phyloP scores from a whole-genome alignment of 2,113 vertebrate species.

The Pagrus major region DNA sequence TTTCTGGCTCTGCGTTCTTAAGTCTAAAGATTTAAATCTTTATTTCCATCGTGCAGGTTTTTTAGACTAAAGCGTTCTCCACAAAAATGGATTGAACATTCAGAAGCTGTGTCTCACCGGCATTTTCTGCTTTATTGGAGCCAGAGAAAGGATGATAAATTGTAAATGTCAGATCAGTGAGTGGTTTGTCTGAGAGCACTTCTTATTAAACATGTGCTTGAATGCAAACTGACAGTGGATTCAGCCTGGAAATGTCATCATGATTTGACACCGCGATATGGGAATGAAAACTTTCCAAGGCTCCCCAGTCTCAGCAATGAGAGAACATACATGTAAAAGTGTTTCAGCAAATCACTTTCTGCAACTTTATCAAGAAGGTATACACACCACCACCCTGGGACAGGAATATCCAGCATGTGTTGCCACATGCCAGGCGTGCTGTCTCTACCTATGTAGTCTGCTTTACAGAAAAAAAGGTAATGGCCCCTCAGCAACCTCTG shows the following conservation, averaged over 20 bases:
- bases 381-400: slow-evolving; percentile 2
- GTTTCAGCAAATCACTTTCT: slow-evolving; percentile 26
- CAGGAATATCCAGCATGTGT: slow-evolving; percentile 55
- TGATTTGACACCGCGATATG: slow-evolving; percentile 50
- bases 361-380: slow-evolving; percentile 16
- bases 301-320: slow-evolving; percentile 14
- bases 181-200: slow-evolving; percentile 53
- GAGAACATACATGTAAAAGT: slow-evolving; percentile 4
- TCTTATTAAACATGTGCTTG: slow-evolving; percentile 31
- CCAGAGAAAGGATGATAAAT: slow-evolving; percentile 40
- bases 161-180: slow-evolving; percentile 62
- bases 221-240: slow-evolving; percentile 46
- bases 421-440: slow-evolving; percentile 57
- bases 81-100: slow-evolving; percentile 26
- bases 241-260: slow-evolving; percentile 55
- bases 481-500: slow-evolving; percentile 31
- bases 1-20: neutral
- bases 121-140: slow-evolving; percentile 52
- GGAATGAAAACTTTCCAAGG: slow-evolving; percentile 58
- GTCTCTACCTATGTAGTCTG: slow-evolving; percentile 47
- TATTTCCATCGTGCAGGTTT: neutral
- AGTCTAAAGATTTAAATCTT: neutral
- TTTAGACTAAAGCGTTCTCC: slow-evolving; percentile 17
- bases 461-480: slow-evolving; percentile 31
- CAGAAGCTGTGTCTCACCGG: slow-evolving; percentile 11